Base-by-base conservation (phyloP, 2,888 invertebrate genomes). In the Palloptera scutellata region DNA sequence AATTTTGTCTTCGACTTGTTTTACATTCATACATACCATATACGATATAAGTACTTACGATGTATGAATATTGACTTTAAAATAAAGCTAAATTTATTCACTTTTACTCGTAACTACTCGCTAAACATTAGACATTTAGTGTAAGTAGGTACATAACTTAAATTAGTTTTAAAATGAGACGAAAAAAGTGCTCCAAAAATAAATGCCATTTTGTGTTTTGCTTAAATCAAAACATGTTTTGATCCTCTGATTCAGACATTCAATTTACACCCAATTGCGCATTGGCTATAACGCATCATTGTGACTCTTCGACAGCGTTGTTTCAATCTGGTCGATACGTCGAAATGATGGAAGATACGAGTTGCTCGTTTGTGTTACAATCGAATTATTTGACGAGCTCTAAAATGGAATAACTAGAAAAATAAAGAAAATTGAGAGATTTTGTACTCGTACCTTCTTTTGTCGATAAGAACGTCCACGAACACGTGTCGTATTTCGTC, bases 401-500 rank as follows among this genome's bases (percentile, higher is more conserved):
- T 84, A 71, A 41, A 67, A 65, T 17, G 13, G 41, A 64, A 59
- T 11, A 30, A 48, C 15, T 12, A 54, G 1, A 41, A 41, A 12
- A 41, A 5, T 1, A 62, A 40, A 30, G 17, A 55, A 41, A 12
- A 20, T 42, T 13, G n/a, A 48, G 48, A 15, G 20, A 57, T 6
- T 4, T 30, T 20, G 52, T 59, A 15, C 15, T 42, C 4, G 57
- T 73, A 84, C 85, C 79, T 85, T 84, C 71, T 85, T 85, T 68
- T 85, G 85, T 53, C 82, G 81, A 74, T 83, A 85, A 67, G 84
- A 84, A 52, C 84, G 80, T 59, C 76, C 84, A 15, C 85, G 80
- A 10, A 87, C 88, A 69, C 88, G 84, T 5, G 88, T 88, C 10
- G 89, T 89, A 72, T 88, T 89, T 55, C 89, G 82, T 15, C 88